phyloP scores from a whole-genome alignment of 2,113 vertebrate genomes.

The Pollachius pollachius region DNA sequence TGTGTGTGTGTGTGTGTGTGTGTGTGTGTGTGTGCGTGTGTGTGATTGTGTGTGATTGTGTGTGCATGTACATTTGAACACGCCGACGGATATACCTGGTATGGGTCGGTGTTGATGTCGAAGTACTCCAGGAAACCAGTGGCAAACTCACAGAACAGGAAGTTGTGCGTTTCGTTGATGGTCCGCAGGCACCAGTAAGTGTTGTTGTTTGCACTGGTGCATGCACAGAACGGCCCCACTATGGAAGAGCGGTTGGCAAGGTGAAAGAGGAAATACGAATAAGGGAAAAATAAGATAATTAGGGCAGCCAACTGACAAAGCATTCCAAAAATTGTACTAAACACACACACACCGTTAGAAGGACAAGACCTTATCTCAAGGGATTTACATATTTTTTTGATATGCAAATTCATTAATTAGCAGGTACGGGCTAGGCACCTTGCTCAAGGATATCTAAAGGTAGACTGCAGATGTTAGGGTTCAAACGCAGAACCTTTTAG shows the following conservation, averaged over 20 bases:
- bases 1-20: neutral
- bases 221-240: conserved; percentile 98
- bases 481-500: no score
- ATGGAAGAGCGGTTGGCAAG: no score
- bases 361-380: no score
- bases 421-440: no score
- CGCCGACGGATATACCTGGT: conserved; percentile 79
- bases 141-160: conserved; percentile 97
- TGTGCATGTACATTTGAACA: neutral
- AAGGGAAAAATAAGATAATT: conserved; percentile 24
- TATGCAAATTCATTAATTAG: no score
- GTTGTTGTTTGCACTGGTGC: conserved; percentile 98
- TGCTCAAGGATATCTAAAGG: no score
- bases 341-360: no score
- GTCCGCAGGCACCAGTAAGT: conserved; percentile 97
- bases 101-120: conserved; percentile 93
- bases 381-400: no score
- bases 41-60: neutral
- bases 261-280: conserved; percentile 11
- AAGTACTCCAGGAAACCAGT: conserved; percentile 98
- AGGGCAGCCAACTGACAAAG: conserved; percentile 31
- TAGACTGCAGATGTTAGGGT: no score
- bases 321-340: conserved; percentile 14
- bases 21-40: conserved; percentile 11
- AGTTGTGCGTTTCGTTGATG: conserved; percentile 96